Evolutionary conservation across 2,797 vertebrate species (phyloP).

Genomic region (Lutra lutra): DNA sequence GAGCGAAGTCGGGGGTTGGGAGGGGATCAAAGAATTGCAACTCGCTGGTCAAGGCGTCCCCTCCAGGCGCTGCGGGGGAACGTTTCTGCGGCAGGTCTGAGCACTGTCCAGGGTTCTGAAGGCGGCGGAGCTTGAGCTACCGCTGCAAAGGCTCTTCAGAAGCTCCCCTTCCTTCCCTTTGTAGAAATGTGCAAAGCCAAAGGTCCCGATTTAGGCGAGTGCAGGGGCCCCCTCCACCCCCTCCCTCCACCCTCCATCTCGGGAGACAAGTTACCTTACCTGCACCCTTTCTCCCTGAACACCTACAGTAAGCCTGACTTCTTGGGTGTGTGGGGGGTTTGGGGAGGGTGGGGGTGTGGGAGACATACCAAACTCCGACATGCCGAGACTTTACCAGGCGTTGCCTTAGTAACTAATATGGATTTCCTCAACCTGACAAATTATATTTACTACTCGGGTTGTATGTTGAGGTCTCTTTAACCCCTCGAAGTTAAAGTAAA

Average conservation of each 20-base stretch:
- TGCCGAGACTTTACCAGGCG: slow-evolving; percentile 79
- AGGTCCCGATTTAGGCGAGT: not conserved
- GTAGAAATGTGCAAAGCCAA: not conserved
- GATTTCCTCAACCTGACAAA: slow-evolving; percentile 71
- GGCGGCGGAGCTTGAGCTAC: not conserved
- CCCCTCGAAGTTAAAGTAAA: slow-evolving; percentile 72
- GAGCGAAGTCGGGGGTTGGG: not conserved
- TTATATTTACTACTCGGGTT: slow-evolving; percentile 69
- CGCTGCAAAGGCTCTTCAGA: slow-evolving; percentile 21
- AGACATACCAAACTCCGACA: slow-evolving; percentile 71
- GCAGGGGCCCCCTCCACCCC: not conserved
- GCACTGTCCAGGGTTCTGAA: slow-evolving; percentile 92
- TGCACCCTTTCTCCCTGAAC: slow-evolving; percentile 9
- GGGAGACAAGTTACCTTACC: slow-evolving; percentile 41
- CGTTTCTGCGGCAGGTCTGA: not conserved
- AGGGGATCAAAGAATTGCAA: not conserved
- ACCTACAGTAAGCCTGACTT: slow-evolving; percentile 62
- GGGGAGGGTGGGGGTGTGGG: not conserved
- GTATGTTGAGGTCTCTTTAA: slow-evolving; percentile 34
- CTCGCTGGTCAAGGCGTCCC: not conserved
- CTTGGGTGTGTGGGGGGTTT: not conserved
- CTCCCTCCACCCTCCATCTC: not conserved
- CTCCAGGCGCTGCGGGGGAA: not conserved
- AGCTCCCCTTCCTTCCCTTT: not conserved
- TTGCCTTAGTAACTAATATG: slow-evolving; percentile 88